Evolutionary conservation across 37 sponge, comb jelly and placozoan species (phyloP).

Genomic region (Spongia lamella): DNA sequence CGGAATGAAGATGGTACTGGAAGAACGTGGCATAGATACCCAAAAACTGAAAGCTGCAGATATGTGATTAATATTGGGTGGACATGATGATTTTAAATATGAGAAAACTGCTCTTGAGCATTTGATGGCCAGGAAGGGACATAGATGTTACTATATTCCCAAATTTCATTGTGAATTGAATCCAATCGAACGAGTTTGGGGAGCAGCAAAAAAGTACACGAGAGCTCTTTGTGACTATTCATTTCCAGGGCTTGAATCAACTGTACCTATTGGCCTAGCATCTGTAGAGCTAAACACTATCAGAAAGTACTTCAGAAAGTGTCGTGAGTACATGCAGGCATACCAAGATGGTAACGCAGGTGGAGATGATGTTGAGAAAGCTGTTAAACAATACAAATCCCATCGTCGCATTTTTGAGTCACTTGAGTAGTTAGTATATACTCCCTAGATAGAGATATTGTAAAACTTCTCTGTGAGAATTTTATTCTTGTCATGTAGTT

Average conservation of each 20-base stretch:
- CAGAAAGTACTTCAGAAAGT: conserved; percentile 23
- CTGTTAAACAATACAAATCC: conserved; percentile 12
- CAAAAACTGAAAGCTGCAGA: too few species aligned
- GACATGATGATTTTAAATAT: too few species aligned
- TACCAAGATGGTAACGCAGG: conserved; percentile 5
- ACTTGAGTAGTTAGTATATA: too few species aligned
- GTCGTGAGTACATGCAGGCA: conserved; percentile 11
- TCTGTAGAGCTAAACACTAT: conserved; percentile 10
- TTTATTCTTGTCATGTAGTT: too few species aligned
- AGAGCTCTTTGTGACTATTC: conserved; percentile 4
- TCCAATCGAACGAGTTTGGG: conserved; percentile 11
- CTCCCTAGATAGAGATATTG: too few species aligned
- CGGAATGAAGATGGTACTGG: too few species aligned
- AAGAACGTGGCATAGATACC: too few species aligned
- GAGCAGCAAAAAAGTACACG: conserved; percentile 1
- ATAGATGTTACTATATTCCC: too few species aligned
- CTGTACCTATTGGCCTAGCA: background rate
- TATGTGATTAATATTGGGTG: too few species aligned
- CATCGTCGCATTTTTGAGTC: conserved; percentile 19
- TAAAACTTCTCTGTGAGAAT: too few species aligned
- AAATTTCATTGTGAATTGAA: background rate
- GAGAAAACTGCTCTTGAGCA: too few species aligned
- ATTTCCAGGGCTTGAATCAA: conserved; percentile 1
- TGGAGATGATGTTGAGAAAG: conserved; percentile 9
- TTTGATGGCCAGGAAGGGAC: too few species aligned